A percentile compares a stretch with the other conserved stretches of the same genome.
Conservation (phyloP, 2,797 vertebrate species). For the Toxotes lorentzi region DNA sequence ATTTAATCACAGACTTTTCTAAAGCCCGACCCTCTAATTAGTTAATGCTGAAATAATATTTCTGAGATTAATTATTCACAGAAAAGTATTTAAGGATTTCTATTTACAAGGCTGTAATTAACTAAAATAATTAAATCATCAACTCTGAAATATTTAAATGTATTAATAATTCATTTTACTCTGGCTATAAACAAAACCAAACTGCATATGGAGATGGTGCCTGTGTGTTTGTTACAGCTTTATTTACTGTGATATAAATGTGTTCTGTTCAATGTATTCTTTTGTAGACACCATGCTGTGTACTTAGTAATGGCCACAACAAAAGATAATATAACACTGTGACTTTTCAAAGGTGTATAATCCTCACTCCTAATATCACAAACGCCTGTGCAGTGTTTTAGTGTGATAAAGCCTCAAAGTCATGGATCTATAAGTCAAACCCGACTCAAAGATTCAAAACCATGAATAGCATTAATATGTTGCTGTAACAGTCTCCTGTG, state of each 20-base stretch:
- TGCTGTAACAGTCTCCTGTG: too few species aligned
- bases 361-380: neutral
- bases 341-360: neutral
- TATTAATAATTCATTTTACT: neutral
- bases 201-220: neutral
- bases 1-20: neutral
- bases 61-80: neutral
- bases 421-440: neutral
- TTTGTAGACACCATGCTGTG: neutral
- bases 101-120: slow-evolving; percentile 17
- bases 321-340: too few species aligned
- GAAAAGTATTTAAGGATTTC: neutral
- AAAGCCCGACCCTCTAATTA: neutral
- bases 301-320: neutral
- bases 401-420: neutral
- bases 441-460: neutral
- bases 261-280: too few species aligned
- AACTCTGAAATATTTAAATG: neutral
- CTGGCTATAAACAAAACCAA: neutral
- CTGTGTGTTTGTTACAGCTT: too few species aligned
- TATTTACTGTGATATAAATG: too few species aligned
- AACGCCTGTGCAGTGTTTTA: neutral
- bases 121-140: slow-evolving; percentile 8
- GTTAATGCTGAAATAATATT: neutral
- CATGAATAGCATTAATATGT: too few species aligned